Evolutionary conservation across 2,797 vertebrate genomes (phyloP).

Genomic region (Gallinago solitaria): DNA sequence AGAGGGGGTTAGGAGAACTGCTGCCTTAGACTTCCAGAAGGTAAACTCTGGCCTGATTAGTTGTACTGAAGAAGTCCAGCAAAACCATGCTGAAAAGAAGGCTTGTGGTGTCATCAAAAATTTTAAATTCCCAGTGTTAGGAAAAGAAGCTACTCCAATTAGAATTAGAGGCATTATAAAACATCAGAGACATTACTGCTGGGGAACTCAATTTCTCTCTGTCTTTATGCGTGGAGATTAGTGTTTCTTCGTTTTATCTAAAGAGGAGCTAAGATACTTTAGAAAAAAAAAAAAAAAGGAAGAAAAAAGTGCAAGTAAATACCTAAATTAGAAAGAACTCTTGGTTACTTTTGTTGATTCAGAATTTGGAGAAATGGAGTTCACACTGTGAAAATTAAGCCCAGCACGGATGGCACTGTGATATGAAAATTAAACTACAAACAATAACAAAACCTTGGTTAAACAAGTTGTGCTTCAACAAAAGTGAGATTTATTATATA

Average conservation of each 20-base stretch:
- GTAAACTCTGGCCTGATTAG: background rate
- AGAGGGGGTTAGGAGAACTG: background rate
- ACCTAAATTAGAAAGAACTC: background rate
- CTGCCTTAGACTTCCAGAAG: background rate
- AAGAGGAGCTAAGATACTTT: background rate
- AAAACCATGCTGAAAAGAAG: background rate
- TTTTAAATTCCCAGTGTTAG: background rate
- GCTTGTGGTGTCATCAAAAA: background rate
- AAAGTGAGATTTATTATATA: background rate
- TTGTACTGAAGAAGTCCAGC: background rate
- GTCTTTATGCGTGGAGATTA: background rate
- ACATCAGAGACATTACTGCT: background rate
- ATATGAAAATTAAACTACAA: background rate
- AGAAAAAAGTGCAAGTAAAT: background rate
- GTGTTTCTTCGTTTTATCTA: background rate
- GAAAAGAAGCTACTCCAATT: background rate
- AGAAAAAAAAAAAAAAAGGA: background rate
- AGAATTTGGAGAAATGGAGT: background rate
- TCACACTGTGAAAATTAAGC: background rate
- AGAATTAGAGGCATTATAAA: background rate
- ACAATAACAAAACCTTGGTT: background rate
- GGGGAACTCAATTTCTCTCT: background rate
- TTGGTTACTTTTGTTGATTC: background rate
- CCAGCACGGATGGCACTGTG: background rate
- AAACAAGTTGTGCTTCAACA: background rate